Percentiles rank a stretch among this genome's conserved stretches.
Conservation (phyloP, 2,888 invertebrate genomes). For the Drosophila nr. perissopoda region DNA sequence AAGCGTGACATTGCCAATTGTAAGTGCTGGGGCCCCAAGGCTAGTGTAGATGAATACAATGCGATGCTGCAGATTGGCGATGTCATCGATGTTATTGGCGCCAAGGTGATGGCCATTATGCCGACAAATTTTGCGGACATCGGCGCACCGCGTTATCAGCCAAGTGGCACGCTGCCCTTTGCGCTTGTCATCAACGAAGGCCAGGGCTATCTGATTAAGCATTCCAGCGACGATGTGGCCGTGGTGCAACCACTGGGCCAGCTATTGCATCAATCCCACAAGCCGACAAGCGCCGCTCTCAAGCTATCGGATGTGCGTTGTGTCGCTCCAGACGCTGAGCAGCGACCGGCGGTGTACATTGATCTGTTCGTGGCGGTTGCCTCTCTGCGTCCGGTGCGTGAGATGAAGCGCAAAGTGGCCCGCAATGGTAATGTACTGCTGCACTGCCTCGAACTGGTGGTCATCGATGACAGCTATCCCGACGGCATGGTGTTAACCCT, state of each 20-base stretch:
- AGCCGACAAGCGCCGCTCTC: conserved; percentile 83
- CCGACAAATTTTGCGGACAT: conserved; percentile 82
- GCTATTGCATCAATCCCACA: conserved; percentile 88
- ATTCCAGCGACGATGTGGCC: conserved; percentile 84
- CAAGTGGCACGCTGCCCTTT: conserved; percentile 89
- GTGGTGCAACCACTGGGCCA: conserved; percentile 84
- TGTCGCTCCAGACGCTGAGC: conserved; percentile 22
- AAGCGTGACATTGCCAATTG: conserved; percentile 90
- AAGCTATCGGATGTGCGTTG: conserved; percentile 78
- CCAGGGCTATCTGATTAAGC: conserved; percentile 87
- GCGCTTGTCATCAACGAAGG: conserved; percentile 89
- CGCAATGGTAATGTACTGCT: conserved; percentile 53
- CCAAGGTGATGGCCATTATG: conserved; percentile 86
- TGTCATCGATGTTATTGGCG: conserved; percentile 89
- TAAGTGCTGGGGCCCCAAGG: conserved; percentile 90
- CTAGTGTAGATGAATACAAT: conserved; percentile 87
- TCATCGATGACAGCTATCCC: conserved; percentile 87
- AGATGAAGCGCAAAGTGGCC: conserved; percentile 85
- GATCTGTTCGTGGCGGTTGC: conserved; percentile 90
- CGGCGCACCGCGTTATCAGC: conserved; percentile 86
- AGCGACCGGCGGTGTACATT: conserved; percentile 80
- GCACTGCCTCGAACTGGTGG: conserved; percentile 88
- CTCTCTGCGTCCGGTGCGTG: conserved; percentile 87
- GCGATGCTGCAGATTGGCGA: conserved; percentile 89
- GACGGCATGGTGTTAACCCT: conserved; percentile 87